Conservation (phyloP, 2,797 vertebrate species). For the Thaleichthys pacificus region DNA sequence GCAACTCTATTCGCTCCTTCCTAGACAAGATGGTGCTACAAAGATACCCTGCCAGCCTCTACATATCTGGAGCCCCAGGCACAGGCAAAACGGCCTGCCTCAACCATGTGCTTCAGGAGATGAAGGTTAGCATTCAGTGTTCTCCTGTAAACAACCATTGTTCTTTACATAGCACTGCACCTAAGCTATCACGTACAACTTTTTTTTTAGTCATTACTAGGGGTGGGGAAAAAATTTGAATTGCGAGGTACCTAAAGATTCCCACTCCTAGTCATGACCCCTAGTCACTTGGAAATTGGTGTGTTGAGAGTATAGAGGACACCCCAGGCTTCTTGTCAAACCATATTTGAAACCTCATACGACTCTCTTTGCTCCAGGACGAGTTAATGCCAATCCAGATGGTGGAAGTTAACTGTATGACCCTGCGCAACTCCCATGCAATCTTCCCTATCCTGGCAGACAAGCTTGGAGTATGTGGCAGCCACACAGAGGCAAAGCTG, state of each 20-base stretch:
- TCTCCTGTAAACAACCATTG: background rate
- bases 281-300: too few relatives aligned
- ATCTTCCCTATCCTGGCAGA: constrained; percentile 85
- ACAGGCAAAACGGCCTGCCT: constrained; percentile 93
- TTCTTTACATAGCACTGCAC: background rate
- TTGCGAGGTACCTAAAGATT: background rate
- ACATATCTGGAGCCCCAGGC: constrained; percentile 91
- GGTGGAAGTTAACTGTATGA: constrained; percentile 92
- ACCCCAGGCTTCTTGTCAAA: too few relatives aligned
- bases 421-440: constrained; percentile 81
- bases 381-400: constrained; percentile 71
- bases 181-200: too few relatives aligned
- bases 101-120: constrained; percentile 83
- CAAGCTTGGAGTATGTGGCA: constrained; percentile 69
- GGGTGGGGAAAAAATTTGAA: too few relatives aligned
- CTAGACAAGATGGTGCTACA: constrained; percentile 75
- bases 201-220: too few relatives aligned
- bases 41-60: constrained; percentile 83
- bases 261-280: too few relatives aligned
- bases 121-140: constrained; percentile 70
- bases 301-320: too few relatives aligned
- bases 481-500: constrained; percentile 63
- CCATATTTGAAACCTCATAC: background rate
- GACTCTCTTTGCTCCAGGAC: constrained; percentile 61
- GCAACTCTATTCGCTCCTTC: constrained; percentile 75